Conservation (phyloP, 1,140 invertebrate genomes). For the Leptestheria dahalacensis region DNA sequence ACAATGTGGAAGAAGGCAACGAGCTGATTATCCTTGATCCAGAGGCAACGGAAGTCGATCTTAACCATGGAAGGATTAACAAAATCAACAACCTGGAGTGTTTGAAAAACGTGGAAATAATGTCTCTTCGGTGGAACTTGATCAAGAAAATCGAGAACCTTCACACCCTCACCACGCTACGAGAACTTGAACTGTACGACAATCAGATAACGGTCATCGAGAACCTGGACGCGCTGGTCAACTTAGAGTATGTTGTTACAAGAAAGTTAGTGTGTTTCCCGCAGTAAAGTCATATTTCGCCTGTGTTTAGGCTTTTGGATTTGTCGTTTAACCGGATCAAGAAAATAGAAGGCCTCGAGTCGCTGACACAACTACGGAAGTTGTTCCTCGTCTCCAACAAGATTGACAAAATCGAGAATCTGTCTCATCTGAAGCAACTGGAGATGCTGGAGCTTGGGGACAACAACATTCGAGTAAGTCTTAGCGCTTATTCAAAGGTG, state of each 20-base stretch:
- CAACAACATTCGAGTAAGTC: constrained; percentile 69
- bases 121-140: constrained; percentile 84
- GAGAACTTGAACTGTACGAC: constrained; percentile 88
- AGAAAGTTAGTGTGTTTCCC: not conserved
- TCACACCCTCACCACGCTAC: constrained; percentile 49
- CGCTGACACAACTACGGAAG: constrained; percentile 65
- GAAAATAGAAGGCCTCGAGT: constrained; percentile 71
- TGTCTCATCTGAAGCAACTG: constrained; percentile 62
- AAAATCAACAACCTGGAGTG: constrained; percentile 68
- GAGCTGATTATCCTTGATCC: constrained; percentile 27
- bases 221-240: constrained; percentile 67
- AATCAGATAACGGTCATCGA: constrained; percentile 87
- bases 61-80: constrained; percentile 71
- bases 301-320: constrained; percentile 82
- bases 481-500: constrained; percentile 8
- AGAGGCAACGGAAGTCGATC: constrained; percentile 43
- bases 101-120: constrained; percentile 51
- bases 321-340: constrained; percentile 93
- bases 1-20: constrained; percentile 21
- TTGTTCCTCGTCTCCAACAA: constrained; percentile 87
- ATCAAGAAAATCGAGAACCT: constrained; percentile 89
- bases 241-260: constrained; percentile 65
- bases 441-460: constrained; percentile 84
- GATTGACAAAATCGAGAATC: constrained; percentile 80
- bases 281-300: no score